phyloP scores from a whole-genome alignment of 2,113 vertebrate species.

The Phylloscopus whistleri region DNA sequence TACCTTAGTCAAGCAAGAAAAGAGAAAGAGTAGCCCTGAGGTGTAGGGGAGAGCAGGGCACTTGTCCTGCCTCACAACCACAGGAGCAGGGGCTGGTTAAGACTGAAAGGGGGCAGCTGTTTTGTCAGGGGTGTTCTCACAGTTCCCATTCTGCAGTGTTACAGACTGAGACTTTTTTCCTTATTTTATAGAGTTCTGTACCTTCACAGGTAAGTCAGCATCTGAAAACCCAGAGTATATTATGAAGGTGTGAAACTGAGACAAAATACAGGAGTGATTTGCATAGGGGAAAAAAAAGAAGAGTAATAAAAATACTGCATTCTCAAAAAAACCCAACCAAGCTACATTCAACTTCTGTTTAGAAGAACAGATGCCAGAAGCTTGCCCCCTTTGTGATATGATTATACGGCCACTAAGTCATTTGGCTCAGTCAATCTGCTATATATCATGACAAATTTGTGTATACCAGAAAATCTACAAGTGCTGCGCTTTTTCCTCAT shows the following conservation, averaged over 20 bases:
- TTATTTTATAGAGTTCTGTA: not conserved
- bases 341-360: not conserved
- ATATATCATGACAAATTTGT: not conserved
- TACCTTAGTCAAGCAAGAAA: not conserved
- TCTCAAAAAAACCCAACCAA: not conserved
- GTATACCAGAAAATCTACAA: not conserved
- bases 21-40: not conserved
- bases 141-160: not conserved
- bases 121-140: not conserved
- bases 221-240: not conserved
- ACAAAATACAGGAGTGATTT: not conserved
- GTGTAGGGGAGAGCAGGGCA: not conserved
- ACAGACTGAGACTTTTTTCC: conserved; percentile 5
- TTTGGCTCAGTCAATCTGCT: not conserved
- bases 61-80: not conserved
- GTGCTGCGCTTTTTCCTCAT: not conserved
- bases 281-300: not conserved
- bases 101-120: not conserved
- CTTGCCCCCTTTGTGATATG: not conserved
- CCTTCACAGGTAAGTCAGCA: conserved; percentile 17
- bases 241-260: not conserved
- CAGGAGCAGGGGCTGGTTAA: not conserved
- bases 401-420: not conserved
- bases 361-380: not conserved
- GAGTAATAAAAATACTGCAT: not conserved